Base-by-base conservation (phyloP, 2,888 invertebrate species). In the Cataglyphis rosenhaueri region DNA sequence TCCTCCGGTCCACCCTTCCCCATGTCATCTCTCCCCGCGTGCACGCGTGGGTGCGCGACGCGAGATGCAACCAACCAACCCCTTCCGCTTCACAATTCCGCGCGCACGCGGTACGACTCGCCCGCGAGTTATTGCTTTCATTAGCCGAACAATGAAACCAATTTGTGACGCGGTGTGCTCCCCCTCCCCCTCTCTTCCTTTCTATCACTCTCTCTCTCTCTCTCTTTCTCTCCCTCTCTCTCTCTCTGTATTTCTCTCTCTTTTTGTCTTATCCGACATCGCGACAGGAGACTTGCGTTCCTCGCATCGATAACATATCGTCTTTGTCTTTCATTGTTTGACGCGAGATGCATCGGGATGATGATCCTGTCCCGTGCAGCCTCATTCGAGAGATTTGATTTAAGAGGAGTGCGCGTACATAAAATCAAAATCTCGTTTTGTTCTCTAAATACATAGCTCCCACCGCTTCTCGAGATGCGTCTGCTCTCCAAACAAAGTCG, bases 71-170 rank as follows among this genome's bases (percentile, higher is more conserved):
- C 52, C 81, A 78, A 74, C 35, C 35, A 35, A 35, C 35, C 81
- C 74, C 81, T 81, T 81, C 75, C 87, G 86, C 88, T 32, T 41
- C 57, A 70, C 70, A 78, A 78, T 78, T 78, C 78, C 71, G 71
- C 71, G 71, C 71, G 71, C 78, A 79, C 78, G 78, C 71, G 71
- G 78, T 79, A 79, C 81, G 62, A 62, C 32, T 62, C 81, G 85
- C 59, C 82, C 84, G 83, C 90, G 85, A 90, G 89, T 91, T 90
- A 89, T 91, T 86, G 89, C 87, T 92, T 93, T 93, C 92, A 92
- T 92, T 92, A 91, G 89, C 84, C 86, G 91, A 91, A 92, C 91
- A 92, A 92, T 92, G 92, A 91, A 91, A 91, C 89, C 91, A 91
- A 93, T 93, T 92, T 92, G 92, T 87, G 87, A 90, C 74, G 75